Base-by-base conservation (phyloP, 92 coral and sea anemone genomes). In the Nematostella vectensis region DNA sequence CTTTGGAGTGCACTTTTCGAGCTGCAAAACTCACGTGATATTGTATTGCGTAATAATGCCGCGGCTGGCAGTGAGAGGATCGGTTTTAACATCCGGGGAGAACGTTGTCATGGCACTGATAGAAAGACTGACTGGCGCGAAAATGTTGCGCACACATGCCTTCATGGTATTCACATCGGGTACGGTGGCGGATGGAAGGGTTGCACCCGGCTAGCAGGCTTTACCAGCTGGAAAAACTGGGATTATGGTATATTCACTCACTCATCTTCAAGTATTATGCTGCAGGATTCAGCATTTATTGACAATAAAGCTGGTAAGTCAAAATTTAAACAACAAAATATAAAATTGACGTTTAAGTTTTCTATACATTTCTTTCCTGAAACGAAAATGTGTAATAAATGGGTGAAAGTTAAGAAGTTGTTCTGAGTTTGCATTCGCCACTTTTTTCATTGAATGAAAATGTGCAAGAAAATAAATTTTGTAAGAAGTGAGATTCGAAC, bases 11-110 rank as follows among this genome's bases (percentile, higher is more conserved):
- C 91, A 10, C 78, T 87, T 18, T 73, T 82, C 67, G 87, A 88
- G 62, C 21, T 73, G 38, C 73, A 72, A 43, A 54, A 56, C n/a
- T 76, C 91, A 6, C 29, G 52, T 27, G 61, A 31, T 16, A 51
- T 80, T 31, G 63, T 67, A 16, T 53, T 78, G 22, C 71, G 72
- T 24, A 60, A 67, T 36, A 88, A 88, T 51, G 81, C 96, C 1
- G 85, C 88, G 10, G 89, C 91, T 67, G 96, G 96, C 27, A 82
- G 89, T 54, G 96, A 88, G 72, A 83, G 83, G 69, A 62, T 88
- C 70, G 96, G 96, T 49, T 88, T 75, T 74, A 68, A 74, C 42
- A 88, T 78, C 29, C 83, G 88, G 12, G 96, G 96, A 4, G 82
- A 82, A 50, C 61, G 48, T 29, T 87, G 96, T 28, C 72, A 57